Percentiles rank a stretch among this genome's conserved stretches.
Evolutionary conservation across 2,797 vertebrate genomes (phyloP).

Genomic region (Chanos chanos): DNA sequence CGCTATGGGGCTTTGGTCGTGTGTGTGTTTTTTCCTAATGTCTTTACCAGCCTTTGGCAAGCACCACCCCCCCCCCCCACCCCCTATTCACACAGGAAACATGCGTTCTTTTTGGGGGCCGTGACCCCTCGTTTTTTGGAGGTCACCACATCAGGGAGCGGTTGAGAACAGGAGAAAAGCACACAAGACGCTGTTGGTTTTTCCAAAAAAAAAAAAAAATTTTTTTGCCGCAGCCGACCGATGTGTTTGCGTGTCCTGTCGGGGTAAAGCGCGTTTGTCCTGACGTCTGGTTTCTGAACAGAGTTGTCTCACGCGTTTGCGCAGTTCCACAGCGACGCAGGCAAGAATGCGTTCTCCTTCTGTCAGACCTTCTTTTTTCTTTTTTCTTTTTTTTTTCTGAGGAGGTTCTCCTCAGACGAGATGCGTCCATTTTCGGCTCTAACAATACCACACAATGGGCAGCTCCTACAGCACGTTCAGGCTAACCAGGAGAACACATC

Average conservation of each 20-base stretch:
- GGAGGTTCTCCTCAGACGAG: too few species aligned
- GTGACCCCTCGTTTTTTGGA: conserved; percentile 14
- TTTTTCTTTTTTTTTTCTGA: too few species aligned
- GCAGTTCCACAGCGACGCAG: too few species aligned
- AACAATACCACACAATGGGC: too few species aligned
- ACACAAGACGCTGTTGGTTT: conserved; percentile 30
- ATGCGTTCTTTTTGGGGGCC: background rate
- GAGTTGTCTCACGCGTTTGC: conserved; percentile 1
- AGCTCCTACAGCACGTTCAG: too few species aligned
- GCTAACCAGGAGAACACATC: conserved; percentile 32
- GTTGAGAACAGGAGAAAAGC: conserved; percentile 18
- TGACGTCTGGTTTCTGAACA: background rate
- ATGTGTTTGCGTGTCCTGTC: conserved; percentile 14
- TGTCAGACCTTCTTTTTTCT: too few species aligned
- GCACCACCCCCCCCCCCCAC: background rate
- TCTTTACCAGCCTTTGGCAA: conserved; percentile 35
- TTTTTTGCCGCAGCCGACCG: conserved; percentile 1
- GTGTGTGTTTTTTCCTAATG: conserved; percentile 31
- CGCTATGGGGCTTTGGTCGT: background rate
- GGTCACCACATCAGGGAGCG: background rate
- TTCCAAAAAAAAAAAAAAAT: too few species aligned
- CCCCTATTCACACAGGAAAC: conserved; percentile 14
- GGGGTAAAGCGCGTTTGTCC: background rate
- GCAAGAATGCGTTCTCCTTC: too few species aligned
- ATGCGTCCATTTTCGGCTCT: too few species aligned